Conservation (phyloP, 1,140 invertebrate genomes). For the Littorina saxatilis region DNA sequence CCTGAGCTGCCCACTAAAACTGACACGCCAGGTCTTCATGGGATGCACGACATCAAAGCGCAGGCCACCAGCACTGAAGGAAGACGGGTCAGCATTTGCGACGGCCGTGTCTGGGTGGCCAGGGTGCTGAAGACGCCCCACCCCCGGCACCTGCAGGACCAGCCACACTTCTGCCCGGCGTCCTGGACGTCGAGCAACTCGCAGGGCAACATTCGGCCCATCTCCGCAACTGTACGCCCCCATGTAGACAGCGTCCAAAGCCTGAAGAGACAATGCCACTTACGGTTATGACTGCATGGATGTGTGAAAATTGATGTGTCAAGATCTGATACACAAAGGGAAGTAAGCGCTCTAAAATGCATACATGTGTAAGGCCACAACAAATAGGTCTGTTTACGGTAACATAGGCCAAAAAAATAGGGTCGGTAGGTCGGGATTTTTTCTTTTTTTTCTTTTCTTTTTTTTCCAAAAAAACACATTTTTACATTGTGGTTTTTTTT, state of each 20-base stretch:
- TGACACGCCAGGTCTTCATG: conserved; percentile 78
- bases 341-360: too few relatives aligned
- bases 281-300: too few relatives aligned
- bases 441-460: too few relatives aligned
- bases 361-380: too few relatives aligned
- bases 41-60: conserved; percentile 79
- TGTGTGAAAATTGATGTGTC: too few relatives aligned
- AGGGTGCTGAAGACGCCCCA: conserved; percentile 62
- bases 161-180: conserved; percentile 62
- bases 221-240: conserved; percentile 54
- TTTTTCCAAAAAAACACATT: too few relatives aligned
- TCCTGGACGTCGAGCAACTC: conserved; percentile 52
- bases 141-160: conserved; percentile 56
- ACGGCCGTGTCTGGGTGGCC: conserved; percentile 75
- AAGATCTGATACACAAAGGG: too few relatives aligned
- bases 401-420: too few relatives aligned
- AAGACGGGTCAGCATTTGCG: conserved; percentile 62
- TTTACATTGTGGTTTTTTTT: too few relatives aligned
- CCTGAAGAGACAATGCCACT: too few relatives aligned
- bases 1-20: conserved; percentile 80
- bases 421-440: too few relatives aligned
- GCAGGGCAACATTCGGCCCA: conserved; percentile 49
- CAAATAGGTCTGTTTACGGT: too few relatives aligned
- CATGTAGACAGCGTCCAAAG: conserved; percentile 63
- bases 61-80: conserved; percentile 79